These are phyloP conservation scores for Altica lythri DNA, from an alignment of 2,888 invertebrate genomes.

Conservation along the genomic window DNA sequence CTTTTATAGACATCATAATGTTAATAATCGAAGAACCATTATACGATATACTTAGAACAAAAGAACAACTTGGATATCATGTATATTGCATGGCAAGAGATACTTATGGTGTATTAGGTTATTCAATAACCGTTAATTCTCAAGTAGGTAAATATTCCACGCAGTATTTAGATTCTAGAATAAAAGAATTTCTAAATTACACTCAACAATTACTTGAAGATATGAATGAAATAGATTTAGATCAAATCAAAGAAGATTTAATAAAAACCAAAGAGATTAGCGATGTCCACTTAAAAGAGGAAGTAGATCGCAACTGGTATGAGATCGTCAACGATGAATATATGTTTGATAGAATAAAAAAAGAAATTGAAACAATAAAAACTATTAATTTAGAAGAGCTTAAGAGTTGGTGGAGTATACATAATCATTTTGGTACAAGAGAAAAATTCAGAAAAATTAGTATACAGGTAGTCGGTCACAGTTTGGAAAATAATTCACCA, in stretches of 20 bases:
- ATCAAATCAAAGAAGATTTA: conserved; percentile 68
- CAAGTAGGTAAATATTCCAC: conserved; percentile 73
- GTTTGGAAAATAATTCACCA: background rate
- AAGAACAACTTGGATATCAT: conserved; percentile 88
- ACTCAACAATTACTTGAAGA: conserved; percentile 65
- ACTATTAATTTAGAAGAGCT: conserved; percentile 60
- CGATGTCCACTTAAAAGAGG: conserved; percentile 78
- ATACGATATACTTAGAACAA: conserved; percentile 83
- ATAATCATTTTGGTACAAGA: conserved; percentile 59
- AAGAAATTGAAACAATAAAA: conserved; percentile 68
- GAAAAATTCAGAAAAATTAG: conserved; percentile 59
- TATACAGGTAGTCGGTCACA: conserved; percentile 58
- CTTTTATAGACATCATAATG: conserved; percentile 75
- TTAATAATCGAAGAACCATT: conserved; percentile 84
- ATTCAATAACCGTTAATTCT: conserved; percentile 76
- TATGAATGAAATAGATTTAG: conserved; percentile 65
- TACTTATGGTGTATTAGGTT: conserved; percentile 80
- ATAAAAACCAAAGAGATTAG: conserved; percentile 75
- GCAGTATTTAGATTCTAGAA: conserved; percentile 70
- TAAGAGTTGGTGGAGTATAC: conserved; percentile 60
- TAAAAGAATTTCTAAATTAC: conserved; percentile 71
- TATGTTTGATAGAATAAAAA: conserved; percentile 73
- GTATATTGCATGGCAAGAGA: conserved; percentile 73
- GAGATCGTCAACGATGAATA: conserved; percentile 77
- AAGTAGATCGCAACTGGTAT: conserved; percentile 76